Evolutionary conservation across 1,140 invertebrate species (phyloP), one percentile per base, ranked within the genome.

Genomic region (Caerostris darwini): DNA sequence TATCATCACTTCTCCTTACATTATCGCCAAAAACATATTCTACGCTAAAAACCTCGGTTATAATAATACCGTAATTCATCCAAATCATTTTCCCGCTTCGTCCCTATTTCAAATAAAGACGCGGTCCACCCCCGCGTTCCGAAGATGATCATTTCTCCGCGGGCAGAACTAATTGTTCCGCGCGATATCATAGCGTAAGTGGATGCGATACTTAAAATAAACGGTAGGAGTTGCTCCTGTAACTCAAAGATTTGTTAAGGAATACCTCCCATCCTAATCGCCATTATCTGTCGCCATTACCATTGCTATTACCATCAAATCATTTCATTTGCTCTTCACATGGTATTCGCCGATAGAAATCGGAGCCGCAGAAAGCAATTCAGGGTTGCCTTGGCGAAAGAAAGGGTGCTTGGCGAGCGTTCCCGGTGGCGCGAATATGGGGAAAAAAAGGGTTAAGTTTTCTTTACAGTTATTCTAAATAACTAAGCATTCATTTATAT

Each of bases 301-400:
- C 58, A 57, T 64, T 34, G 34, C 58, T 56, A 85, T 92, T 92
- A 83, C 59, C 77, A 53, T 67, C 90, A 83, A 92, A 92, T 92
- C 90, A 85, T 92, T 92, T 92, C 90, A 92, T 92, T 92, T 92
- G 90, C 90, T 77, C 19, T 10, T 77, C 71, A n/a, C 10, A 61
- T 87, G 85, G 12, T 34, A 64, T 61, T 58, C 64, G 34, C 85
- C 19, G 64, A 64, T 87, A 14, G 58, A 50, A 59, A 53, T 85
- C 86, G 19, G 17, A 56, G 19, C 34, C 50, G 12, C 61, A 10
- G 34, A 19, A 5, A 50, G 10, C 50, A 77, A 77, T 77, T 50
- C 71, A 77, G 71, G 71, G 71, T 77, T 77, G 82, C 14, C 57
- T 8, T 10, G 82, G 6, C 54, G 12, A 12, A 7, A 10, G 54